These are phyloP conservation scores for Himalopsyche japonica DNA, from an alignment of 2,888 invertebrate species.

Conservation along the genomic window DNA sequence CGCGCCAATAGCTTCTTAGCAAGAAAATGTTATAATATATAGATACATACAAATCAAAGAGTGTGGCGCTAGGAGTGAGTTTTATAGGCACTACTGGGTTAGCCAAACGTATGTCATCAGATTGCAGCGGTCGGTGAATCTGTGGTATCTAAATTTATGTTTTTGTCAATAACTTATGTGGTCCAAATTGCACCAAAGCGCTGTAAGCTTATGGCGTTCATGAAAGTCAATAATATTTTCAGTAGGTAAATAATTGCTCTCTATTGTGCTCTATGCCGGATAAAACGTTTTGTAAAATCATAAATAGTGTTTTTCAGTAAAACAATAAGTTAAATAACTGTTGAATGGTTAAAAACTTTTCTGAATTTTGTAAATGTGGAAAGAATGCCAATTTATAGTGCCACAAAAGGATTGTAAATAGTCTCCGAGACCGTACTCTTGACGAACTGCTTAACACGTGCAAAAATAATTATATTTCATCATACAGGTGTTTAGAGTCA, in stretches of 20 bases:
- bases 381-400: neutral
- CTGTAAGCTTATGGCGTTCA: neutral
- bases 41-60: neutral
- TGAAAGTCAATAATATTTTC: neutral
- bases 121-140: neutral
- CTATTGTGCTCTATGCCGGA: neutral
- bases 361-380: neutral
- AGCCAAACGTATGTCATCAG: neutral
- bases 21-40: neutral
- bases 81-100: neutral
- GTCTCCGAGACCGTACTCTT: neutral
- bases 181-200: neutral
- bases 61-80: neutral
- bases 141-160: neutral
- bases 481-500: neutral
- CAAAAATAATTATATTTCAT: neutral
- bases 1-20: conserved; percentile 26
- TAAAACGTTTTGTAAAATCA: neutral
- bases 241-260: neutral
- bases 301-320: neutral
- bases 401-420: neutral
- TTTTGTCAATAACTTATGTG: neutral
- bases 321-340: neutral
- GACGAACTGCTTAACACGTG: neutral
- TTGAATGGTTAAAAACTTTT: neutral